phyloP scores from a whole-genome alignment of 2,888 invertebrate genomes.

The Drosophila paracracens region DNA sequence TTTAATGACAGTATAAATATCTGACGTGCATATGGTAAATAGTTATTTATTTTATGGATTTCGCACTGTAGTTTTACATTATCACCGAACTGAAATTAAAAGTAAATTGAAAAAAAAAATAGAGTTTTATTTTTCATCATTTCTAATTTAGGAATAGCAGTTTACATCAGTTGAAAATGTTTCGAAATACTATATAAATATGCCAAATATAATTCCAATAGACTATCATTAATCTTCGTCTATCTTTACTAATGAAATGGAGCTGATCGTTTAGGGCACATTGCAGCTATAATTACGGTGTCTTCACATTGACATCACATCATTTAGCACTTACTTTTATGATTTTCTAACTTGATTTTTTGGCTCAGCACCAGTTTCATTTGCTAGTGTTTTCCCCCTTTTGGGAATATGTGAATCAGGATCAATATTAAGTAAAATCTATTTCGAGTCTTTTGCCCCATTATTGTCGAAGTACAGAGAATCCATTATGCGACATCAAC shows the following conservation, averaged over 20 bases:
- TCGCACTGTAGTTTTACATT: background rate
- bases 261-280: slow-evolving; percentile 1
- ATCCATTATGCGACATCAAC: slow-evolving; percentile 48
- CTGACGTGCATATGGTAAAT: background rate
- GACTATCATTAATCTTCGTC: slow-evolving; percentile 8
- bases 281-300: slow-evolving; percentile 3
- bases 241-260: background rate
- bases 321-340: slow-evolving; percentile 8
- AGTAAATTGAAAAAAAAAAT: background rate
- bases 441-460: slow-evolving; percentile 19
- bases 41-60: background rate
- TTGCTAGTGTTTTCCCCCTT: background rate
- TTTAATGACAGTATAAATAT: background rate
- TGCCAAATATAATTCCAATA: background rate
- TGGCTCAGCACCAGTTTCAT: background rate
- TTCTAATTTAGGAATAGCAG: background rate
- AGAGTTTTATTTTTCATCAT: background rate
- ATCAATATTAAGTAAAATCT: slow-evolving; percentile 28
- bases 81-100: background rate
- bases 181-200: background rate
- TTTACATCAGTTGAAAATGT: background rate
- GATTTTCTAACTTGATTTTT: background rate
- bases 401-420: background rate
- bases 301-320: slow-evolving; percentile 1
- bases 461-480: slow-evolving; percentile 24